Percentiles rank a stretch among this genome's conserved stretches.
These are phyloP conservation scores for Drosophila lowei DNA, from an alignment of 1,140 invertebrate genomes.

Conservation along the genomic window DNA sequence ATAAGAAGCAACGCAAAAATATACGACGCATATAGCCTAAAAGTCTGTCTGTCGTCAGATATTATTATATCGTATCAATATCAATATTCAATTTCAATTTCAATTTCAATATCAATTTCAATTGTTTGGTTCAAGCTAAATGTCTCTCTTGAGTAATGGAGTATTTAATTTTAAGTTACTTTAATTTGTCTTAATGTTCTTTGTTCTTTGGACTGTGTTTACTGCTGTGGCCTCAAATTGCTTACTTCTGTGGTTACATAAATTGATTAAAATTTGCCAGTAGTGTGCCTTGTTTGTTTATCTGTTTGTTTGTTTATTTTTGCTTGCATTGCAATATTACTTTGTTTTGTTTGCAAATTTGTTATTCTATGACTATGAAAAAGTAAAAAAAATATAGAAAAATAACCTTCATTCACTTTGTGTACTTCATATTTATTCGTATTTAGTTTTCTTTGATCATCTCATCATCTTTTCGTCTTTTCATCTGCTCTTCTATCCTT, in stretches of 20 bases:
- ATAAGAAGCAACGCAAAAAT: slow-evolving; percentile 79
- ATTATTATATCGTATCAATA: too few relatives aligned
- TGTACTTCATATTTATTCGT: slow-evolving; percentile 64
- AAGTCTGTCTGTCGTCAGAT: slow-evolving; percentile 53
- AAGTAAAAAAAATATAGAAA: slow-evolving; percentile 82
- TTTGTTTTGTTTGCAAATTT: slow-evolving; percentile 64
- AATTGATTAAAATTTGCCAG: slow-evolving; percentile 37
- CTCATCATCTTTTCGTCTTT: slow-evolving; percentile 2
- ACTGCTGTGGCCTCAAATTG: slow-evolving; percentile 55
- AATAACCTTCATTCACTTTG: slow-evolving; percentile 81
- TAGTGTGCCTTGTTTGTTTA: slow-evolving; percentile 34
- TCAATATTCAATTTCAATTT: slow-evolving; percentile 11
- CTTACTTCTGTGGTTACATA: slow-evolving; percentile 26
- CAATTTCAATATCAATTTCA: slow-evolving; percentile 8
- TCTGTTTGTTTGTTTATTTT: slow-evolving; percentile 20
- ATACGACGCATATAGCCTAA: slow-evolving; percentile 63
- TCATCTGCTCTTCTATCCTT: slow-evolving; percentile 10
- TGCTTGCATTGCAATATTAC: slow-evolving; percentile 21
- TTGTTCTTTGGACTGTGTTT: slow-evolving; percentile 59
- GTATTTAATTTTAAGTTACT: not conserved
- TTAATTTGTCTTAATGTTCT: slow-evolving; percentile 21
- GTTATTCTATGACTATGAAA: slow-evolving; percentile 82
- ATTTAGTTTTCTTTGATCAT: slow-evolving; percentile 47
- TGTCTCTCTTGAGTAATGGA: too few relatives aligned
- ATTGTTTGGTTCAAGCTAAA: not conserved